Evolutionary conservation across 2,113 vertebrate species (phyloP).

Genomic region (Sylvia atricapilla): DNA sequence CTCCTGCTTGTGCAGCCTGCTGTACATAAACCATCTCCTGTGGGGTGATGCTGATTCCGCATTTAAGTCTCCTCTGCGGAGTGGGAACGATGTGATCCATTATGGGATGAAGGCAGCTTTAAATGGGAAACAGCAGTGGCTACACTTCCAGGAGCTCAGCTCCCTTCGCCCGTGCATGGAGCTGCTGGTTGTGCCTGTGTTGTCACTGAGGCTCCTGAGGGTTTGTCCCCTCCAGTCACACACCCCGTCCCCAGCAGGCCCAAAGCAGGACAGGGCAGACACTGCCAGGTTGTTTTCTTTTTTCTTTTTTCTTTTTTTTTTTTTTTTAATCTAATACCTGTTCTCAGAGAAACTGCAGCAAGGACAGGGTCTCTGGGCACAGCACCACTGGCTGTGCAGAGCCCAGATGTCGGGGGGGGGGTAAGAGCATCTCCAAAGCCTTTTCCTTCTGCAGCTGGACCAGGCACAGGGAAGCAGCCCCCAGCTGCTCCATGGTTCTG

Average conservation of each 20-base stretch:
- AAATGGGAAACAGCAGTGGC: neutral
- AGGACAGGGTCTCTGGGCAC: neutral
- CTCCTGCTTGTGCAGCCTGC: neutral
- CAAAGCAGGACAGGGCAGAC: neutral
- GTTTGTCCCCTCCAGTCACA: neutral
- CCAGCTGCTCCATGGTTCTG: neutral
- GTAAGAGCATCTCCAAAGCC: neutral
- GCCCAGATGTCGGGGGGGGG: accelerated
- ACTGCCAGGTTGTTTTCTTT: accelerated
- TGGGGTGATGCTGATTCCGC: constrained; percentile 23
- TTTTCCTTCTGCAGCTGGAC: neutral
- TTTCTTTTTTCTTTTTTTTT: neutral
- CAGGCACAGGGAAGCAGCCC: neutral
- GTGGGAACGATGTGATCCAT: constrained; percentile 9
- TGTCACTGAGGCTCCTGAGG: neutral
- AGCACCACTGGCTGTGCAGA: accelerated
- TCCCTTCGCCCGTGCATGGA: neutral
- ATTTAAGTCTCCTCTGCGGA: neutral
- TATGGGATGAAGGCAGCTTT: constrained; percentile 5
- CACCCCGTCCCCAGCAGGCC: neutral
- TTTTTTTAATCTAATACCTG: accelerated
- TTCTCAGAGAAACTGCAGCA: neutral
- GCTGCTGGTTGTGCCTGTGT: neutral
- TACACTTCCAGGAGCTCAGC: neutral
- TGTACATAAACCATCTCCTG: constrained; percentile 21